These are phyloP conservation scores for Ischnus inquisitorius DNA, from an alignment of 2,888 invertebrate species.

Conservation along the genomic window DNA sequence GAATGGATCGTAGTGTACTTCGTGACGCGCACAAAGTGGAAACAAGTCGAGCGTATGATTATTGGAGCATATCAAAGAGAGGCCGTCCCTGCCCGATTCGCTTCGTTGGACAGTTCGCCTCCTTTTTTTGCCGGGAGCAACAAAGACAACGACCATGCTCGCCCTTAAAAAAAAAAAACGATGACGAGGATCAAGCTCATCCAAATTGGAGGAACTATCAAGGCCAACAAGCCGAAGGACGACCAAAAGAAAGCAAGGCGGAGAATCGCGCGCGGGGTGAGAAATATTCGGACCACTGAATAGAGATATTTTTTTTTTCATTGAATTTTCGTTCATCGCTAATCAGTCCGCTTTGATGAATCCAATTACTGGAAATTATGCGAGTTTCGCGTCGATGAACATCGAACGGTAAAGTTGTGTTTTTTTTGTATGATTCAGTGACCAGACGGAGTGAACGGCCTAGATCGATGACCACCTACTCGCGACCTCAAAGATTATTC, in stretches of 20 bases:
- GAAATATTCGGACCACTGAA: neutral
- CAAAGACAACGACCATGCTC: neutral
- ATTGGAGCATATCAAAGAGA: conserved; percentile 75
- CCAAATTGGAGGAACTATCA: neutral
- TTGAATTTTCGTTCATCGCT: conserved; percentile 3
- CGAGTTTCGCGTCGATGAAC: neutral
- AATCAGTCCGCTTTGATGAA: neutral
- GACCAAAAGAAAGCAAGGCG: neutral
- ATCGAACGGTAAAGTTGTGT: neutral
- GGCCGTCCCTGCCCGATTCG: conserved; percentile 71
- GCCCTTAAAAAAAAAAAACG: neutral
- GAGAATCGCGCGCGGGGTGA: neutral
- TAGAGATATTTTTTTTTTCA: conserved; percentile 1
- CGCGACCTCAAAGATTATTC: conserved; percentile 12
- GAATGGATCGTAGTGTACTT: conserved; percentile 40
- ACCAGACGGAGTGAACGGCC: conserved; percentile 34
- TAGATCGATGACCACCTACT: conserved; percentile 47
- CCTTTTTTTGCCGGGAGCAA: conserved; percentile 20
- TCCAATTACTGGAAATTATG: conserved; percentile 43
- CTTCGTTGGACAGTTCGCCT: conserved; percentile 71
- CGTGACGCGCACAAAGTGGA: conserved; percentile 68
- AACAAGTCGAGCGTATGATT: conserved; percentile 71
- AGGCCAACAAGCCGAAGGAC: neutral
- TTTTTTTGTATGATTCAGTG: conserved; percentile 43
- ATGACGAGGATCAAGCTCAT: neutral